These are phyloP conservation scores for Oreortyx pictus DNA, from an alignment of 2,797 vertebrate genomes.

Conservation along the genomic window DNA sequence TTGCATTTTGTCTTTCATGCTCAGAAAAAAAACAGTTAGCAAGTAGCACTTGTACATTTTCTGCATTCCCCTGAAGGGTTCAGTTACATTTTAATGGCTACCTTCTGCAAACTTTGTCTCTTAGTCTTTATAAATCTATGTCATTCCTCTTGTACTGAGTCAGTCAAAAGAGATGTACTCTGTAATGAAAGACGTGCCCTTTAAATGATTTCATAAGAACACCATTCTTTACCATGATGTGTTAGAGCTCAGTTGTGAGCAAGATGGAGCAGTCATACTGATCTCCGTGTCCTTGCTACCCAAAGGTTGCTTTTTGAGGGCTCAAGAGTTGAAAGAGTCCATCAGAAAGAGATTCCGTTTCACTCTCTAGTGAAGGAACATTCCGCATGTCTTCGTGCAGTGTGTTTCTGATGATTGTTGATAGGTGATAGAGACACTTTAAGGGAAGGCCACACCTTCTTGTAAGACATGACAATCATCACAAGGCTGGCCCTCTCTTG, in stretches of 20 bases:
- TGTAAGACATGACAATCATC: neutral
- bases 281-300: constrained; percentile 22
- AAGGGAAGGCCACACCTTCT: constrained; percentile 21
- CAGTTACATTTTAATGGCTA: constrained; percentile 20
- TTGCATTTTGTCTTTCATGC: neutral
- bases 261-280: constrained; percentile 8
- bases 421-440: constrained; percentile 40
- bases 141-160: constrained; percentile 15
- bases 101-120: constrained; percentile 44
- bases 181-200: constrained; percentile 49
- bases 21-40: neutral
- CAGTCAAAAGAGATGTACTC: constrained; percentile 19
- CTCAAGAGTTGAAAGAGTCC: constrained; percentile 54
- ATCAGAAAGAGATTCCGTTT: constrained; percentile 59
- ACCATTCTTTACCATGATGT: neutral
- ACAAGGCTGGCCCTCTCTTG: constrained; percentile 9
- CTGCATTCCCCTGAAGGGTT: neutral
- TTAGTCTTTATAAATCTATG: constrained; percentile 40
- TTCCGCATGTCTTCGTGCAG: constrained; percentile 32
- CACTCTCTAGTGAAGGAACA: constrained; percentile 10
- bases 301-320: constrained; percentile 26
- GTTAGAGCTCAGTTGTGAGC: constrained; percentile 7
- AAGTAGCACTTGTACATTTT: neutral
- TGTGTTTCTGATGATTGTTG: constrained; percentile 44
- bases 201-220: constrained; percentile 41